Conservation (phyloP, 1,140 invertebrate genomes). For the Caenorhabditis remanei region DNA sequence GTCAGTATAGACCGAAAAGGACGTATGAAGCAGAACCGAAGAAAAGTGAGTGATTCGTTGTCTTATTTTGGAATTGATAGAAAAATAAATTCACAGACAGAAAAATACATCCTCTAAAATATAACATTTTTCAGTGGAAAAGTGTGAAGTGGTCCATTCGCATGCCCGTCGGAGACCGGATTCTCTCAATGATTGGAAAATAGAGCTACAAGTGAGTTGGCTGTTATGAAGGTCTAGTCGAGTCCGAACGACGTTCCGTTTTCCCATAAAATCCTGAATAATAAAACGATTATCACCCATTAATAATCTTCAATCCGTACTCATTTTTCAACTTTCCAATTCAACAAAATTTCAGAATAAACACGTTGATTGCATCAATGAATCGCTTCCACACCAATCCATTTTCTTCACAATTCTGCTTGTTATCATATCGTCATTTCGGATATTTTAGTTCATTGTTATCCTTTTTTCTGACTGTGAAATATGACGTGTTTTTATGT, state of each 20-base stretch:
- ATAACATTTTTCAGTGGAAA: conserved; percentile 44
- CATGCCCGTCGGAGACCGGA: conserved; percentile 32
- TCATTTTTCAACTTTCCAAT: no score
- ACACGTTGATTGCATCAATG: conserved; percentile 43
- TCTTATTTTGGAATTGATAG: neutral
- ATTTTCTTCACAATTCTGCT: neutral
- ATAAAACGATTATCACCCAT: no score
- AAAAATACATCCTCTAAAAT: neutral
- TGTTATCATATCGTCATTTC: conserved; percentile 18
- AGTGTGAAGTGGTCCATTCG: conserved; percentile 25
- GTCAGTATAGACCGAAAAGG: conserved; percentile 30
- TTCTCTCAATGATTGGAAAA: conserved; percentile 45
- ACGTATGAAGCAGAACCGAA: conserved; percentile 29
- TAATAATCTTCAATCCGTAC: no score
- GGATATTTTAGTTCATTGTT: conserved; percentile 21
- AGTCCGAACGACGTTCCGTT: no score
- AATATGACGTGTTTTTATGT: conserved; percentile 10
- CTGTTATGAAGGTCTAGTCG: neutral
- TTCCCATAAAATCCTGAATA: no score
- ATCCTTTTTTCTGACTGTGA: neutral
- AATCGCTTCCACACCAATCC: neutral
- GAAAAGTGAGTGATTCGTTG: neutral
- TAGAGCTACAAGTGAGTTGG: conserved; percentile 7
- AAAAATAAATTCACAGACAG: no score
- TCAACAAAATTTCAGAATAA: conserved; percentile 18